A percentile compares a stretch with the other conserved stretches of the same genome.
phyloP scores from a whole-genome alignment of 2,113 vertebrate genomes.

The Myrmecophaga tridactyla region DNA sequence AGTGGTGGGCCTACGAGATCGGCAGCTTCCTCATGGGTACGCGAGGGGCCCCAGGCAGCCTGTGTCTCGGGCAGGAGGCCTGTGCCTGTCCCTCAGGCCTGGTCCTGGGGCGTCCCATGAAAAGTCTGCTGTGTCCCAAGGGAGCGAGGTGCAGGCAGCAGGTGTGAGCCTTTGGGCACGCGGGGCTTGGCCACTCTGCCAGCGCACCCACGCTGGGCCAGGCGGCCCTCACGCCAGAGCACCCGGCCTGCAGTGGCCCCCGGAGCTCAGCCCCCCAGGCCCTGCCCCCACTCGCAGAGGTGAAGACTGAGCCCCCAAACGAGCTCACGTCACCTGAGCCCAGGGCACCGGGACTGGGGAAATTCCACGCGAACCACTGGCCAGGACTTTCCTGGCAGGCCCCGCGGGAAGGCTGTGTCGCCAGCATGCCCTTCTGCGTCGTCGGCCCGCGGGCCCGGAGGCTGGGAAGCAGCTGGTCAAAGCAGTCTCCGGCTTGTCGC shows the following conservation, averaged over 20 bases:
- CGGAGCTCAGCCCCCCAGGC: not conserved
- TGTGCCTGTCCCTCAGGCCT: not conserved
- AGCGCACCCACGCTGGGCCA: fast-evolving
- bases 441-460: not conserved
- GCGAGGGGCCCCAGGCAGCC: not conserved
- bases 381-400: not conserved
- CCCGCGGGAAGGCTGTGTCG: not conserved
- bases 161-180: fast-evolving
- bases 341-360: not conserved
- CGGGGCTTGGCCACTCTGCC: too few species aligned
- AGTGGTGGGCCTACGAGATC: conserved; percentile 90
- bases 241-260: not conserved
- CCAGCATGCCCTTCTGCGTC: not conserved
- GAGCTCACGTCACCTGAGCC: not conserved
- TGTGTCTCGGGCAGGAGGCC: not conserved
- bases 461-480: not conserved
- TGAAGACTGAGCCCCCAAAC: not conserved
- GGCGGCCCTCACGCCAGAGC: not conserved
- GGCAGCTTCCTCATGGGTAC: conserved; percentile 85
- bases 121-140: not conserved
- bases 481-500: fast-evolving
- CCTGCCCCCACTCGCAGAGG: not conserved
- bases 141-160: not conserved
- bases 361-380: too few species aligned
- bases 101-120: fast-evolving